Percentiles rank a stretch among this genome's conserved stretches.
Evolutionary conservation across 2,797 vertebrate genomes (phyloP).

Genomic region (Pangasius mekongensis): DNA sequence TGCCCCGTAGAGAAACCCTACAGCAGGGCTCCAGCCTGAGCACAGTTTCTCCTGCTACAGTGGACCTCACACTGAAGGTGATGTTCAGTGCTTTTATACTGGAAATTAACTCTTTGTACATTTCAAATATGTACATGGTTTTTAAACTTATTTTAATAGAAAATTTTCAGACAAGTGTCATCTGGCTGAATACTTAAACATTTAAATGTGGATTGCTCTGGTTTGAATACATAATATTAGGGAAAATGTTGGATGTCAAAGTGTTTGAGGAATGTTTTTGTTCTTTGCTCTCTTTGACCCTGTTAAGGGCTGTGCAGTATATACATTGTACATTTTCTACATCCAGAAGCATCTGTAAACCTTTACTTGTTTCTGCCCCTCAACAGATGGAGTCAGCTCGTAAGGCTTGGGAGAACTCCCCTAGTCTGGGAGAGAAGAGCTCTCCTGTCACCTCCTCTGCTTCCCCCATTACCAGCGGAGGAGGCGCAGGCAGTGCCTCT

Average conservation of each 20-base stretch:
- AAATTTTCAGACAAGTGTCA: background rate
- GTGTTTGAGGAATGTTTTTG: background rate
- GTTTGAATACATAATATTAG: background rate
- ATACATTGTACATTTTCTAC: background rate
- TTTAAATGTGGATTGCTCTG: background rate
- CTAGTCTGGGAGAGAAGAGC: slow-evolving; percentile 89
- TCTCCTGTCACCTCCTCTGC: slow-evolving; percentile 90
- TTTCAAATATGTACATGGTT: background rate
- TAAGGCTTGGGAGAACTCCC: slow-evolving; percentile 99
- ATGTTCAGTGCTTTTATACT: slow-evolving; percentile 49
- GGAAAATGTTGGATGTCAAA: background rate
- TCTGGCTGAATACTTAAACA: background rate
- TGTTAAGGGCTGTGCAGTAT: background rate
- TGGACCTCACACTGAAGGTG: slow-evolving; percentile 98
- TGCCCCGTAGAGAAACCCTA: slow-evolving; percentile 92
- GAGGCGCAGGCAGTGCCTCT: slow-evolving; percentile 76
- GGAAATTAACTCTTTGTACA: background rate
- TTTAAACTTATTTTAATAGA: background rate
- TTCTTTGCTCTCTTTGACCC: background rate
- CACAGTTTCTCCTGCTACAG: slow-evolving; percentile 96
- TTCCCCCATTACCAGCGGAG: slow-evolving; percentile 83
- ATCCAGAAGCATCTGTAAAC: background rate
- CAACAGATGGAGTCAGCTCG: slow-evolving; percentile 97
- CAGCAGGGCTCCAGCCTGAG: slow-evolving; percentile 95
- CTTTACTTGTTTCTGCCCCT: background rate